Conservation (phyloP, 2,113 vertebrate species). For the Acanthisitta chloris region DNA sequence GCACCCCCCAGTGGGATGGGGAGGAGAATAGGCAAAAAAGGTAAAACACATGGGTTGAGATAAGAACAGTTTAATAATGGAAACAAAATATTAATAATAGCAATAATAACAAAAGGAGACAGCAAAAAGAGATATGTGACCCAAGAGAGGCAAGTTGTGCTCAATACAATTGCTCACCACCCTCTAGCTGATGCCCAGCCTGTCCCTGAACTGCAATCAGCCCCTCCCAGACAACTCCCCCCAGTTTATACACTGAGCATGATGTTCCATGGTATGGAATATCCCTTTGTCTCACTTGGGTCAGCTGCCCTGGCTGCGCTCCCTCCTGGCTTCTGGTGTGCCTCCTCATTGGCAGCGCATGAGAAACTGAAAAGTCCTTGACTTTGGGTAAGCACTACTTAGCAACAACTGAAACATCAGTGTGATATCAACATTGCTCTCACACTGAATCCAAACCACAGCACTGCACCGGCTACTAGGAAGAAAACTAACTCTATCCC, state of each 20-base stretch:
- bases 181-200: neutral
- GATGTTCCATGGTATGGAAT: neutral
- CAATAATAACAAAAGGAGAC: neutral
- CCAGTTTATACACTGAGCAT: neutral
- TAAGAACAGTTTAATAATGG: neutral
- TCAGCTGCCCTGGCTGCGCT: neutral
- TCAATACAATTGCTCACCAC: neutral
- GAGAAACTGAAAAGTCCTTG: neutral
- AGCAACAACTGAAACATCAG: neutral
- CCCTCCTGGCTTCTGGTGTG: neutral
- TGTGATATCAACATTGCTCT: neutral
- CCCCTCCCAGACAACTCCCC: neutral
- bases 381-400: neutral
- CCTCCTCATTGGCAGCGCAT: neutral
- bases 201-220: fast-evolving
- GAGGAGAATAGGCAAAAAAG: neutral
- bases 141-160: neutral
- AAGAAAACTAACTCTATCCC: neutral
- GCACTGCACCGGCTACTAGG: neutral
- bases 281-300: neutral
- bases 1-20: fast-evolving
- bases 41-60: neutral
- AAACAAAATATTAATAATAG: neutral
- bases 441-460: neutral
- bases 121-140: neutral